phyloP scores from a whole-genome alignment of 2,113 vertebrate species.

The Melospiza georgiana region DNA sequence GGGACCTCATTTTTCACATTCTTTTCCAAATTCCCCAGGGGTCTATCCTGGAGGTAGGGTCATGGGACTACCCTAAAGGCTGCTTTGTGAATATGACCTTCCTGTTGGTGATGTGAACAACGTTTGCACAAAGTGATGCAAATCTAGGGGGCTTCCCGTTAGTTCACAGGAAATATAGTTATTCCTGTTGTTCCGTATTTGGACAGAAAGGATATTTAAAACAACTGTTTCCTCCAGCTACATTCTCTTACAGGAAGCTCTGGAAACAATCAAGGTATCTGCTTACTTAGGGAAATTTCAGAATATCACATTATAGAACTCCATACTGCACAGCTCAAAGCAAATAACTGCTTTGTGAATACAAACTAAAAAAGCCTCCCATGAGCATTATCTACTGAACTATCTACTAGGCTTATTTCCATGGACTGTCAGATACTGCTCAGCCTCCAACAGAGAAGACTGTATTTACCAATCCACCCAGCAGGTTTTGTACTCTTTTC shows the following conservation, averaged over 20 bases:
- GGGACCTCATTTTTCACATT: conserved; percentile 36
- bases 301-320: not conserved
- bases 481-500: not conserved
- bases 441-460: not conserved
- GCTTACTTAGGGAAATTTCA: conserved; percentile 46
- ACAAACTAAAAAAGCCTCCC: not conserved
- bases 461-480: not conserved
- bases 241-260: conserved; percentile 47
- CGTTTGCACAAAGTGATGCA: conserved; percentile 26
- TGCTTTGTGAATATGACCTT: conserved; percentile 32
- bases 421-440: not conserved
- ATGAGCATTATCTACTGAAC: not conserved
- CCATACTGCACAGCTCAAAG: not conserved
- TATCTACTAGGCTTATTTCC: not conserved
- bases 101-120: conserved; percentile 14
- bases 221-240: conserved; percentile 34
- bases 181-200: conserved; percentile 61
- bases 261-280: conserved; percentile 34
- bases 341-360: not conserved
- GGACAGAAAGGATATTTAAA: conserved; percentile 54
- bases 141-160: conserved; percentile 41
- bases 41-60: conserved; percentile 51
- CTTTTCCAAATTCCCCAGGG: conserved; percentile 6
- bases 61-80: conserved; percentile 60
- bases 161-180: conserved; percentile 58